Evolutionary conservation across 2,797 vertebrate genomes (phyloP).

Genomic region (Gymnocypris eckloni): DNA sequence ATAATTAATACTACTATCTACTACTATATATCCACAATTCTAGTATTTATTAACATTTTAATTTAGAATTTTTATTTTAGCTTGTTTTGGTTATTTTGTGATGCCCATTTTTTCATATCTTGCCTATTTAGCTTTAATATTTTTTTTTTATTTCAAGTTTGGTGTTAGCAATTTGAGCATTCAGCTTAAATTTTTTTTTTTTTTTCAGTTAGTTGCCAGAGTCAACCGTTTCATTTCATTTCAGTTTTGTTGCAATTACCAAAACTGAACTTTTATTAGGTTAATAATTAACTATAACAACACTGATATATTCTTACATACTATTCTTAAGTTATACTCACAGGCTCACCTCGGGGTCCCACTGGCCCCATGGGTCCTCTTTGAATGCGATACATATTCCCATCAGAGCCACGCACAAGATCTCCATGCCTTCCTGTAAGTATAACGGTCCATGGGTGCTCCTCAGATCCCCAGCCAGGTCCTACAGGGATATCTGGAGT

Average conservation of each 20-base stretch:
- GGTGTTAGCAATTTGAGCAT: neutral
- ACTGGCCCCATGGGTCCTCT: constrained; percentile 75
- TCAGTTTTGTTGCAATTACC: neutral
- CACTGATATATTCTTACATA: neutral
- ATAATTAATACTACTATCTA: neutral
- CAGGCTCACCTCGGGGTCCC: constrained; percentile 78
- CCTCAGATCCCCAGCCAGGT: neutral
- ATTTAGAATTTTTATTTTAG: neutral
- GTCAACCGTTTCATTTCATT: neutral
- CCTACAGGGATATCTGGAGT: constrained; percentile 18
- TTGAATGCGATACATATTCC: constrained; percentile 67
- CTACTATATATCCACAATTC: too few relatives aligned
- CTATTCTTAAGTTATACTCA: constrained; percentile 69
- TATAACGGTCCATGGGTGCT: constrained; percentile 55
- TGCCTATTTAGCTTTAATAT: neutral
- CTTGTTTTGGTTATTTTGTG: neutral
- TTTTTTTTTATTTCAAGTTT: neutral
- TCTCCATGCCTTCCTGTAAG: constrained; percentile 65
- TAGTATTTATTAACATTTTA: neutral
- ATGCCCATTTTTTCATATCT: neutral
- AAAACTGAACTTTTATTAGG: neutral
- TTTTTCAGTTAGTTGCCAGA: neutral
- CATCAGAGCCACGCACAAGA: constrained; percentile 61
- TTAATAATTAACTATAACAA: neutral
- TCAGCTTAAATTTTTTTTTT: neutral